These are phyloP conservation scores for Apoda limacodes DNA, from an alignment of 2,888 invertebrate genomes.

Conservation along the genomic window DNA sequence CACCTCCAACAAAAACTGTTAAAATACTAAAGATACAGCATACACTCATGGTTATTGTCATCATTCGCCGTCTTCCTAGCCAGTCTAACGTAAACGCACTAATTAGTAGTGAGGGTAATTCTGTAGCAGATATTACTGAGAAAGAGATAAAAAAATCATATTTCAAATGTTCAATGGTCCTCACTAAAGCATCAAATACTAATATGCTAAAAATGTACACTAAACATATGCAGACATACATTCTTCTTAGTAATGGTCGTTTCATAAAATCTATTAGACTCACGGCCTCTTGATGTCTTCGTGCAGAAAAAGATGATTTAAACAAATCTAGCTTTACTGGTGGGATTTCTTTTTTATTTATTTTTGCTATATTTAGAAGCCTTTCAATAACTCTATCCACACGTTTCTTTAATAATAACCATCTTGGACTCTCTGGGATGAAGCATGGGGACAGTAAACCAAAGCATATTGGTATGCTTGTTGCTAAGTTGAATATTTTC, in stretches of 20 bases:
- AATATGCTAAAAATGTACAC: slow-evolving; percentile 34
- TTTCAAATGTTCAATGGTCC: slow-evolving; percentile 35
- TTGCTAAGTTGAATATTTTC: slow-evolving; percentile 37
- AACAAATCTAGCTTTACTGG: slow-evolving; percentile 32
- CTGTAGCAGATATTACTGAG: slow-evolving; percentile 41
- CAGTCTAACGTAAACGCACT: slow-evolving; percentile 39
- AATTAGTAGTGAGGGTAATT: slow-evolving; percentile 39
- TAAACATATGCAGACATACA: slow-evolving; percentile 34
- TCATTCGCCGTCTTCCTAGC: slow-evolving; percentile 38
- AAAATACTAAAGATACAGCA: slow-evolving; percentile 34
- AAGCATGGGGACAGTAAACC: slow-evolving; percentile 34
- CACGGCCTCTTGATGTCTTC: slow-evolving; percentile 15
- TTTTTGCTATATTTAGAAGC: slow-evolving; percentile 30
- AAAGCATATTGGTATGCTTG: slow-evolving; percentile 37
- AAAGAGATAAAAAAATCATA: slow-evolving; percentile 49
- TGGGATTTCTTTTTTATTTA: slow-evolving; percentile 37
- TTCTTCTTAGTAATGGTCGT: slow-evolving; percentile 30
- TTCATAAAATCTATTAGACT: slow-evolving; percentile 34
- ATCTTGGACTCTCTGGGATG: slow-evolving; percentile 48
- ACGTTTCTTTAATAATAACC: slow-evolving; percentile 41
- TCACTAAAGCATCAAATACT: slow-evolving; percentile 38
- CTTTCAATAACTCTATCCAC: slow-evolving; percentile 36
- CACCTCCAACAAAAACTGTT: slow-evolving; percentile 32
- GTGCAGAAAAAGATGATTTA: slow-evolving; percentile 23
- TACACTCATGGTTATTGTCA: slow-evolving; percentile 24